These are phyloP conservation scores for Prunella strophiata DNA, from an alignment of 2,797 vertebrate species.

Conservation along the genomic window DNA sequence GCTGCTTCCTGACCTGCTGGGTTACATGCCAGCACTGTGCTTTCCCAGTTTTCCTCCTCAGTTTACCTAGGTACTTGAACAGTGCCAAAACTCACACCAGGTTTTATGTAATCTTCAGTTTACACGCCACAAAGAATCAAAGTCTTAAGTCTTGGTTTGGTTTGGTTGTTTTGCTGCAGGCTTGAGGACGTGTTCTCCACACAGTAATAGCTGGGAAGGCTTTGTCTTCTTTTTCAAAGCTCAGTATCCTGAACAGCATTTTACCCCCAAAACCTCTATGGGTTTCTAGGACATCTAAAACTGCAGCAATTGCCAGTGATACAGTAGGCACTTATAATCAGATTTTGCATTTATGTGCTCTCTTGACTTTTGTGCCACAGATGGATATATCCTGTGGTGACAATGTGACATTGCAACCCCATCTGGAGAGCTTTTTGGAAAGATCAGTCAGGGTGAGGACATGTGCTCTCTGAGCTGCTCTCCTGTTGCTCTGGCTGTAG, in stretches of 20 bases:
- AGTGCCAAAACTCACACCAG: not conserved
- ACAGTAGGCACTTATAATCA: not conserved
- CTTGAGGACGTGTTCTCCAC: not conserved
- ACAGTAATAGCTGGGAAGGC: not conserved
- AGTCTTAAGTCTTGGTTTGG: not conserved
- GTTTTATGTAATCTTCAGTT: not conserved
- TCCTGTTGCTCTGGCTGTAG: not conserved
- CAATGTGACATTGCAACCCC: not conserved
- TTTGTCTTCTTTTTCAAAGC: not conserved
- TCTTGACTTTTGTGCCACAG: not conserved
- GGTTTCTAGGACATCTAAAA: not conserved
- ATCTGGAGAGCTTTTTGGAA: not conserved
- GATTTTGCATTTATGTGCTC: not conserved
- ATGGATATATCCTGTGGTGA: not conserved
- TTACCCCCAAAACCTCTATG: not conserved
- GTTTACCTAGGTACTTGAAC: not conserved
- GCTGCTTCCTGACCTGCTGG: not conserved
- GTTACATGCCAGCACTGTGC: not conserved
- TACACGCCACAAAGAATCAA: not conserved
- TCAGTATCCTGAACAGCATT: not conserved
- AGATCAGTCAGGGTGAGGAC: not conserved
- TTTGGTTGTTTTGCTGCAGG: not conserved
- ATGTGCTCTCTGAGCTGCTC: not conserved
- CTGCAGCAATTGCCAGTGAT: not conserved
- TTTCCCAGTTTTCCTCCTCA: not conserved